phyloP scores from a whole-genome alignment of 2,797 vertebrate genomes.

The Steatocranus sp. region DNA sequence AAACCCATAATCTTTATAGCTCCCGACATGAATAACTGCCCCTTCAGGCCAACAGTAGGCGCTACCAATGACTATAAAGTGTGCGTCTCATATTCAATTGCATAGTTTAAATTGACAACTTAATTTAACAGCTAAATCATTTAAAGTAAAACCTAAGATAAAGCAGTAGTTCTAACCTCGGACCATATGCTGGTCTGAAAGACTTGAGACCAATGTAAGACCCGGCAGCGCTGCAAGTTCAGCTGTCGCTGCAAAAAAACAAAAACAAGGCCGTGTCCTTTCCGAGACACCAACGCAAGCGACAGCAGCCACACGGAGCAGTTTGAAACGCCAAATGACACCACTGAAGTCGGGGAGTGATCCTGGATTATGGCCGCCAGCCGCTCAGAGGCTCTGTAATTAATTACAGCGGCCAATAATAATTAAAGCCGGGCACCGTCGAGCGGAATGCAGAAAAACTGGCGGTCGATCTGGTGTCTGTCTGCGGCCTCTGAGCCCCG shows the following conservation, averaged over 20 bases:
- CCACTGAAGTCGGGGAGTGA: conserved; percentile 10
- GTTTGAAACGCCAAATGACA: conserved; percentile 1
- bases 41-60: conserved; percentile 26
- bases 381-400: conserved; percentile 42
- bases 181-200: conserved; percentile 7
- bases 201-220: background rate
- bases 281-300: background rate
- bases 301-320: background rate
- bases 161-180: conserved; percentile 1
- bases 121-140: conserved; percentile 15
- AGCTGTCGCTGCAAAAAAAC: background rate
- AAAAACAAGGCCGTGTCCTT: background rate
- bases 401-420: conserved; percentile 67
- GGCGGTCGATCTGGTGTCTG: conserved; percentile 35
- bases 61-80: conserved; percentile 16
- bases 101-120: conserved; percentile 14
- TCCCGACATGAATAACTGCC: conserved; percentile 29
- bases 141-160: background rate
- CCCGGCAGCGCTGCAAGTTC: background rate
- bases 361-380: conserved; percentile 36
- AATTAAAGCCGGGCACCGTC: conserved; percentile 47
- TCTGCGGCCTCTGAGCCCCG: conserved; percentile 27
- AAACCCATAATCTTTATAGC: conserved; percentile 52
- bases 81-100: background rate
- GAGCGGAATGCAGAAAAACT: conserved; percentile 38